A percentile compares a stretch with the other conserved stretches of the same genome.
phyloP scores from a whole-genome alignment of 2,888 invertebrate genomes.

The Phortica okadai region DNA sequence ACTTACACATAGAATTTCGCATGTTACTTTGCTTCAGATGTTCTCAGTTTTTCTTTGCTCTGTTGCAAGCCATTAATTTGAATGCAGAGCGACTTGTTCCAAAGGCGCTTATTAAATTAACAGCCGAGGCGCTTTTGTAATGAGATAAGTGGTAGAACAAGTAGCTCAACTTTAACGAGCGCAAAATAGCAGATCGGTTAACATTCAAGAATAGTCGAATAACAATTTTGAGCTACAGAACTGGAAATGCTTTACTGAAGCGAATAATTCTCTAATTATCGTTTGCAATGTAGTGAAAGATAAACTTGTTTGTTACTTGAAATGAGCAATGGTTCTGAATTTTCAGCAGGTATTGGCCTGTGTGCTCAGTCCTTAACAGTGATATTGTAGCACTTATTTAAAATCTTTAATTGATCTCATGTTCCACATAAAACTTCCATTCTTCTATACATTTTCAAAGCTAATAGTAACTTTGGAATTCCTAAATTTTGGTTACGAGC shows the following conservation, averaged over 20 bases:
- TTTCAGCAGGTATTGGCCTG: no score
- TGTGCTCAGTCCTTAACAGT: no score
- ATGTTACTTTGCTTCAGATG: neutral
- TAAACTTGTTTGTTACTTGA: no score
- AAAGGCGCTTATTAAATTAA: neutral
- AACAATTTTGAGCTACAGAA: neutral
- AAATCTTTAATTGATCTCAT: no score
- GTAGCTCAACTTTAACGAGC: neutral
- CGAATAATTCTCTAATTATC: no score
- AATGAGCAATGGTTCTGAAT: no score
- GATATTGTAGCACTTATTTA: no score
- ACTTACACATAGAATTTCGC: neutral
- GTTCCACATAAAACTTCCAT: no score
- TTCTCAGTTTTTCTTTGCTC: neutral
- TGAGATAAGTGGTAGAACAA: neutral
- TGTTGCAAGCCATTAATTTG: neutral
- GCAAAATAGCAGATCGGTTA: conserved; percentile 15
- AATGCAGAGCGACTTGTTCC: neutral
- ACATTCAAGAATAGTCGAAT: conserved; percentile 42
- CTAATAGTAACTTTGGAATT: no score
- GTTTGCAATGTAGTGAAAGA: no score
- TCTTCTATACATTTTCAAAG: no score
- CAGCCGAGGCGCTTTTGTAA: neutral
- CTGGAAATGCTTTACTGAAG: no score
- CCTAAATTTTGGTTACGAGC: conserved; percentile 14